A percentile compares a stretch with the other conserved stretches of the same genome.
Conservation (phyloP, 1,140 invertebrate species). For the Delia radicum region DNA sequence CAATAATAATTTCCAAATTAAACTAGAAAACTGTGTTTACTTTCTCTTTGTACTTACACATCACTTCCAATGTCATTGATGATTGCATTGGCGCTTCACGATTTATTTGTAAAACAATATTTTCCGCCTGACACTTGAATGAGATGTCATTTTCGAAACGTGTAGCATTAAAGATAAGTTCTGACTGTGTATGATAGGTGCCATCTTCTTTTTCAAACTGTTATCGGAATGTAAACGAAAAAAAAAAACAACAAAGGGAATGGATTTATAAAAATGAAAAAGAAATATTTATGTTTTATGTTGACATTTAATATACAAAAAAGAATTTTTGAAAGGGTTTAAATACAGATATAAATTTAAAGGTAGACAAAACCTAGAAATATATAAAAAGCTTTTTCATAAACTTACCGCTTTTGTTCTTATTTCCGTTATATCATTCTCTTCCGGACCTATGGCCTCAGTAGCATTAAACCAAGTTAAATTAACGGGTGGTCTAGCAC, state of each 20-base stretch:
- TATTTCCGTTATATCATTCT: constrained; percentile 46
- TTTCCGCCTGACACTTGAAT: constrained; percentile 78
- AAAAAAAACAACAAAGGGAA: background rate
- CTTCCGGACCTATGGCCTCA: constrained; percentile 59
- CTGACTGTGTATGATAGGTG: constrained; percentile 76
- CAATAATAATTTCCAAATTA: background rate
- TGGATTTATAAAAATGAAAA: no score
- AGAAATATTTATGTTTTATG: background rate
- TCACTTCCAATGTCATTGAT: constrained; percentile 70
- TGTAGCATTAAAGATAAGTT: constrained; percentile 74
- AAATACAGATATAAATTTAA: background rate
- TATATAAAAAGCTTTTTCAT: constrained; percentile 52
- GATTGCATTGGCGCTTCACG: constrained; percentile 71
- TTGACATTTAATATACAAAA: background rate
- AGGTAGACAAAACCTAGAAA: background rate
- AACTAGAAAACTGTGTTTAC: background rate
- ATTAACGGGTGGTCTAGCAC: constrained; percentile 77
- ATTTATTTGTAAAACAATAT: constrained; percentile 72
- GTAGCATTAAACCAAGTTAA: constrained; percentile 83
- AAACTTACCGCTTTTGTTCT: constrained; percentile 48
- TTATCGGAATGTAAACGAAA: background rate
- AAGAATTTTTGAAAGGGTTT: background rate
- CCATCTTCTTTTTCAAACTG: constrained; percentile 61
- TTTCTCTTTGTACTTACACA: constrained; percentile 74
- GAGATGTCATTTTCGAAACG: constrained; percentile 78